Percentiles rank a stretch among this genome's conserved stretches.
Conservation (phyloP, 2,113 vertebrate genomes). For the Sturnira hondurensis region DNA sequence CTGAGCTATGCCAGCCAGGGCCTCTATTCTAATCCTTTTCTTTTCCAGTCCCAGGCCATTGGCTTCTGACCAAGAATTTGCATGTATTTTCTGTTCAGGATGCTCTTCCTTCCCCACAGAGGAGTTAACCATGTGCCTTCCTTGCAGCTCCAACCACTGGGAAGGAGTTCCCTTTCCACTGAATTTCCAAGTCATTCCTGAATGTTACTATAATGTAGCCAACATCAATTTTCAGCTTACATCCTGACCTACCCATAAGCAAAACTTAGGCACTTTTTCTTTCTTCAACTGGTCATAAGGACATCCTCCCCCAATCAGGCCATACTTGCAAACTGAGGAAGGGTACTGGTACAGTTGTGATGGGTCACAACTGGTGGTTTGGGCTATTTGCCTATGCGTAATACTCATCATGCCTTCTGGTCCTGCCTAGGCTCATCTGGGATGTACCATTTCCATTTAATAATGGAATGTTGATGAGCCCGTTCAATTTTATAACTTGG, state of each 20-base stretch:
- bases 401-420: background rate
- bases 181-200: background rate
- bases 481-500: background rate
- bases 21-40: background rate
- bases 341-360: background rate
- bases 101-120: background rate
- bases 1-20: no score
- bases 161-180: background rate
- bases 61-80: background rate
- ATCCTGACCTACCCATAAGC: background rate
- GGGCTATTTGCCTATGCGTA: background rate
- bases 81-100: background rate
- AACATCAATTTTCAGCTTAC: background rate
- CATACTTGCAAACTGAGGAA: background rate
- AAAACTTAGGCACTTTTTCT: background rate
- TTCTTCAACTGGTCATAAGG: background rate
- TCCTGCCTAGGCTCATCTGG: background rate
- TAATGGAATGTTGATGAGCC: background rate
- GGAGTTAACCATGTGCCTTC: background rate
- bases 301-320: background rate
- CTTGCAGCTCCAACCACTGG: background rate
- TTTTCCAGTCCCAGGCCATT: background rate
- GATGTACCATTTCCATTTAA: background rate
- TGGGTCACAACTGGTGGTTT: background rate
- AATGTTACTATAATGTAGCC: background rate